These are phyloP conservation scores for Buceros bicornis DNA, from an alignment of 2,797 vertebrate genomes.

Conservation along the genomic window DNA sequence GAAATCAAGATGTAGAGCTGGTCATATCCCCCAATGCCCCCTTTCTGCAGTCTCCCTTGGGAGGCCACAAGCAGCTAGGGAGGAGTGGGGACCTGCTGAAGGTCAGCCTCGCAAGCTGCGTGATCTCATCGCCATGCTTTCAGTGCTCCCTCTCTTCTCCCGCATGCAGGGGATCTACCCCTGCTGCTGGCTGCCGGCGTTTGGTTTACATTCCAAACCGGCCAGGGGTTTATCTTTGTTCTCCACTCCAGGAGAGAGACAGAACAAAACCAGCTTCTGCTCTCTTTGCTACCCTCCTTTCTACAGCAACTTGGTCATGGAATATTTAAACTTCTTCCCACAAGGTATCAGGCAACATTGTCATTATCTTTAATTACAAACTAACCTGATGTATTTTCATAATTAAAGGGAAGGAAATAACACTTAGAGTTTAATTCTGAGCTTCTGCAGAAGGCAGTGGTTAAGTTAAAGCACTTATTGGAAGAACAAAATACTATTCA, in stretches of 20 bases:
- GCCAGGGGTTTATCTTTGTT: not conserved
- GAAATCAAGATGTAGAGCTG: not conserved
- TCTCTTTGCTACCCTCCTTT: not conserved
- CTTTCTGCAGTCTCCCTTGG: not conserved
- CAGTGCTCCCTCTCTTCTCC: not conserved
- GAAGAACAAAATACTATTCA: slow-evolving; percentile 9
- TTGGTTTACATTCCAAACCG: not conserved
- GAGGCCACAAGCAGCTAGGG: not conserved
- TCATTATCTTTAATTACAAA: slow-evolving; percentile 74
- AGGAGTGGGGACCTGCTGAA: not conserved
- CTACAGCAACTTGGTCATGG: not conserved
- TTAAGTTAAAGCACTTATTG: slow-evolving; percentile 54
- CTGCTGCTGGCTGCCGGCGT: not conserved
- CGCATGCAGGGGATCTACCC: not conserved
- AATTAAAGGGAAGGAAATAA: slow-evolving; percentile 65
- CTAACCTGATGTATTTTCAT: slow-evolving; percentile 33
- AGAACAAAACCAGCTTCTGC: not conserved
- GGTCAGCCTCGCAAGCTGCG: not conserved
- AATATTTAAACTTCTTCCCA: slow-evolving; percentile 60
- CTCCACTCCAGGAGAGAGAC: not conserved
- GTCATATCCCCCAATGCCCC: fast-evolving
- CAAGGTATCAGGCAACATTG: slow-evolving; percentile 56
- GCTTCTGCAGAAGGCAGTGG: slow-evolving; percentile 21
- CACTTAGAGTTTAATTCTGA: slow-evolving; percentile 34
- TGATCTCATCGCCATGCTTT: not conserved